Conservation (phyloP, 1,140 invertebrate species). For the Drosophila novamexicana region DNA sequence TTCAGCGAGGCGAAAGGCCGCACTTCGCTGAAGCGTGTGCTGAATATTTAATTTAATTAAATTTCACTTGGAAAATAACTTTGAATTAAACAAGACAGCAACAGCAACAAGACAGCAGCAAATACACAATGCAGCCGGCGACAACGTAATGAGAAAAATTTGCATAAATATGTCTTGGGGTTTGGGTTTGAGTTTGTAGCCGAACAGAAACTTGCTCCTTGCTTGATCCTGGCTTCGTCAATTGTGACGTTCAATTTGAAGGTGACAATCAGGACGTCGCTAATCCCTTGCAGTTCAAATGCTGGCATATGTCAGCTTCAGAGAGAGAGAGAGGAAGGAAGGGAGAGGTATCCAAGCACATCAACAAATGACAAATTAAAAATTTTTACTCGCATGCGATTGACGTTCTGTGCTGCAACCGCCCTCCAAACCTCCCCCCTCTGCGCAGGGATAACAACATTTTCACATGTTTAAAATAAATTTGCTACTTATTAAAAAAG, state of each 20-base stretch:
- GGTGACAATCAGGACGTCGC: conserved; percentile 40
- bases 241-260: conserved; percentile 27
- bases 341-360: conserved; percentile 16
- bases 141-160: conserved; percentile 77
- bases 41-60: conserved; percentile 83
- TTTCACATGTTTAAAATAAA: conserved; percentile 74
- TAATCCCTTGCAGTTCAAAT: conserved; percentile 75
- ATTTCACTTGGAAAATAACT: conserved; percentile 79
- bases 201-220: conserved; percentile 57
- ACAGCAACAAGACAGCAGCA: conserved; percentile 43
- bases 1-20: conserved; percentile 11
- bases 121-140: conserved; percentile 39
- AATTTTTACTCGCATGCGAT: conserved; percentile 18
- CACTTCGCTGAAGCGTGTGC: conserved; percentile 57
- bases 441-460: conserved; percentile 65
- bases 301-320: conserved; percentile 53
- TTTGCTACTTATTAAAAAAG: conserved; percentile 72
- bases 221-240: not conserved
- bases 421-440: not conserved
- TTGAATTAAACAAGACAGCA: conserved; percentile 59
- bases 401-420: conserved; percentile 8
- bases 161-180: conserved; percentile 72
- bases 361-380: conserved; percentile 64
- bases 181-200: conserved; percentile 50
- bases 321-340: no score